Evolutionary conservation across 1,140 invertebrate genomes (phyloP).

Genomic region (Formica selysi): DNA sequence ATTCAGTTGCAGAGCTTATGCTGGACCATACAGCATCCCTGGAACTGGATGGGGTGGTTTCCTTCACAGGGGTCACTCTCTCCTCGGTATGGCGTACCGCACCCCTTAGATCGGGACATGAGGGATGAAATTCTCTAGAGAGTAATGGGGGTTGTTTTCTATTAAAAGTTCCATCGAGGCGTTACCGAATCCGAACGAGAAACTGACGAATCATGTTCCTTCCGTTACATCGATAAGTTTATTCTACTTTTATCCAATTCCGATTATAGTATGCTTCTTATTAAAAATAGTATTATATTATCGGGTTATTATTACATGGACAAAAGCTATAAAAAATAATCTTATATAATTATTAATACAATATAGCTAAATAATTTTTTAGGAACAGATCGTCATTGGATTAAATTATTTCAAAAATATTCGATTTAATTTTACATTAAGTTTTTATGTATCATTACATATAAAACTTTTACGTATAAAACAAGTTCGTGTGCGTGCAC

Average conservation of each 20-base stretch:
- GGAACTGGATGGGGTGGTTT: constrained; percentile 82
- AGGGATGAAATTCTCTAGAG: constrained; percentile 73
- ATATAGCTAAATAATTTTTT: not conserved
- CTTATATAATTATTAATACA: not conserved
- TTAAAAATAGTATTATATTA: not conserved
- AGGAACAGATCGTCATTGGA: not conserved
- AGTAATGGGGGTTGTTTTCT: constrained; percentile 71
- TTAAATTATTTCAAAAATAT: not conserved
- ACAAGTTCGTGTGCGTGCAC: not conserved
- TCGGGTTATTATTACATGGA: not conserved
- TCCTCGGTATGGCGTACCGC: not conserved
- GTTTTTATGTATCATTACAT: not conserved
- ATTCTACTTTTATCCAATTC: constrained; percentile 21
- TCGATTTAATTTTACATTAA: not conserved
- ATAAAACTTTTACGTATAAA: not conserved
- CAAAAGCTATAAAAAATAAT: not conserved
- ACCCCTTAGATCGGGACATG: constrained; percentile 66
- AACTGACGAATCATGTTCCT: constrained; percentile 15
- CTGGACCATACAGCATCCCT: constrained; percentile 82
- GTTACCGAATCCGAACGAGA: constrained; percentile 36
- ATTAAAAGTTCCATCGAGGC: constrained; percentile 67
- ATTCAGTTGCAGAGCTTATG: constrained; percentile 70
- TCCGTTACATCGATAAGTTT: constrained; percentile 5
- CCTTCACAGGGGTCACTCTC: constrained; percentile 59
- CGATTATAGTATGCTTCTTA: not conserved